Evolutionary conservation across 2,888 invertebrate genomes (phyloP), one percentile per base, ranked within the genome.

Genomic region (Gymnosoma rotundatum): DNA sequence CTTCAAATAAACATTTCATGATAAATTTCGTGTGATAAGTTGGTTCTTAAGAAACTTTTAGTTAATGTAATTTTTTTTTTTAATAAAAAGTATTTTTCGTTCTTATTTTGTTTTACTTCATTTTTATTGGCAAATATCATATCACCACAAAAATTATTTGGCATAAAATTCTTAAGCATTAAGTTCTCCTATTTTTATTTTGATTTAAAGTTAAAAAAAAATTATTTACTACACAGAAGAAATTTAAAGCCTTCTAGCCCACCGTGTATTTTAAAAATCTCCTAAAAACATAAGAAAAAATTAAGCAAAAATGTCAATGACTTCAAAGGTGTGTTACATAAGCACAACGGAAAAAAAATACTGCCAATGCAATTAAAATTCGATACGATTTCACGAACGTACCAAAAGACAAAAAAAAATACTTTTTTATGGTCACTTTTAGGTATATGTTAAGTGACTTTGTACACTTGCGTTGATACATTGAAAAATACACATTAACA

Each of bases 241-340:
- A n/a, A n/a, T 48, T 16, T n/a, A n/a, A 32, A 70, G 1, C 9
- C 9, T 20, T 56, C 20, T 61, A 18, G 2, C 2, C 64, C 78
- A 72, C 58, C 1, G 72, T 66, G 12, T 50, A 72, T 63, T 9
- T 78, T 5, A 21, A 14, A 36, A 21, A 2, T 14, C 10, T 76
- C 2, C 18, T 36, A 18, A 48, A 66, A 60, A 8, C 50, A 60
- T 67, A 42, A 42, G 12, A 50, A 58, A 25, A 60, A 38, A 14
- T 14, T 69, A 25, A 25, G n/a, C 32, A 67, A 32, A 45, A 76
- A 76, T 67, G 83, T 76, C 83, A 83, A 76, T 80, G 83, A 80
- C 83, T 76, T 50, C 10, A 48, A 48, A 50, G 21, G 38, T 76
- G 75, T 61, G 63, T 60, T 72, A 18, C 61, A 58, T 66, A 66